phyloP scores from a whole-genome alignment of 2,888 invertebrate genomes.

The Cephus pygmeus region DNA sequence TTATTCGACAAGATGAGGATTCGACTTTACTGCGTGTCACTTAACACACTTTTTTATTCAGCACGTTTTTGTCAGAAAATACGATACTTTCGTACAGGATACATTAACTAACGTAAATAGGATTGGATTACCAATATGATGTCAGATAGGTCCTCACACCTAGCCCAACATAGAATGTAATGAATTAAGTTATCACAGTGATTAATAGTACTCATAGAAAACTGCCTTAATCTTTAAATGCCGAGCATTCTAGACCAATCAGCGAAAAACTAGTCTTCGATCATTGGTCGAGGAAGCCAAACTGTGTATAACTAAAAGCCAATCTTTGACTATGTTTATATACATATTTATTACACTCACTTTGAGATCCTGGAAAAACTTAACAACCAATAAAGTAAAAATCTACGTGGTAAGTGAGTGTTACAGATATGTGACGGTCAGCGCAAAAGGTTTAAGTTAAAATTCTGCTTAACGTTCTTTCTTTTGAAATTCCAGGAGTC shows the following conservation, averaged over 20 bases:
- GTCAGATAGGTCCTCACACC: background rate
- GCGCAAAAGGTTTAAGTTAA: background rate
- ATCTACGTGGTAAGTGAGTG: too few relatives aligned
- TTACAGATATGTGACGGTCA: too few relatives aligned
- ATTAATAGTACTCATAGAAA: background rate
- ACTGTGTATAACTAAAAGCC: too few relatives aligned
- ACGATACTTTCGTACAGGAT: background rate
- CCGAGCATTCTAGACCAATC: too few relatives aligned
- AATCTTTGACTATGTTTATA: too few relatives aligned
- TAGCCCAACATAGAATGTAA: background rate
- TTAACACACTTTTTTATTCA: background rate
- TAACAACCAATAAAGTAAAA: too few relatives aligned
- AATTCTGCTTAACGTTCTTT: background rate
- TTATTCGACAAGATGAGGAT: background rate
- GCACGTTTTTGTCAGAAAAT: background rate
- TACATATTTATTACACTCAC: too few relatives aligned
- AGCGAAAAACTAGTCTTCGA: too few relatives aligned
- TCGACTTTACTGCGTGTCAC: background rate
- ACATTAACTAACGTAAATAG: background rate
- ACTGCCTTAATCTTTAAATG: background rate
- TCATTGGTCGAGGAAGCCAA: too few relatives aligned
- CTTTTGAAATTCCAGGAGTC: background rate
- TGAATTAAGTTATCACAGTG: background rate
- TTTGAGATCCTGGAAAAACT: too few relatives aligned
- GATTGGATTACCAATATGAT: background rate